Base-by-base conservation (phyloP, 1,140 invertebrate genomes). In the Muscidifurax raptorellus region DNA sequence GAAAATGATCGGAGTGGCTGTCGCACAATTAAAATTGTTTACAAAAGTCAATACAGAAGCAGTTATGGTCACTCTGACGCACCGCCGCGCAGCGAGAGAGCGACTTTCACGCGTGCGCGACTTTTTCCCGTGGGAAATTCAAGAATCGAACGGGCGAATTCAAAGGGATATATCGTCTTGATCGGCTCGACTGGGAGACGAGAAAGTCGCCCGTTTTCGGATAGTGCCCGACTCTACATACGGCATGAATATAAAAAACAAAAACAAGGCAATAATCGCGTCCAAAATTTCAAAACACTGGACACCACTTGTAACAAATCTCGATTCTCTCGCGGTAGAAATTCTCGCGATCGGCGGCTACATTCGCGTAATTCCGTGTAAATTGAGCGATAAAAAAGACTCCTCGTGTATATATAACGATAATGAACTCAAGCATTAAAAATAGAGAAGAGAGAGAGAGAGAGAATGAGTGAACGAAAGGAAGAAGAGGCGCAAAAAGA, bases 371-470 rank as follows among this genome's bases (percentile, higher is more conserved):
- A 80, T 76, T 64, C 71, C 71, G 40, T 74, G 80, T 74, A 82
- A 82, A 82, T 82, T 64, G 52, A 67, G 25, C 72, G 81, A 82
- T 75, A 82, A 82, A 82, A 82, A 25, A 32, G 47, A 64, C 12
- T 52, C 59, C 44, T 13, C 13, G 44, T 15, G 36, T 9, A 13
- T 47, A 47, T 47, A 47, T 13, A 52, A 52, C 75, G 30, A 67
- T 82, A 78, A 71, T 59, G 59, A 78, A 78, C 59, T 27, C 67
- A 52, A 69, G 59, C 10, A 74, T 66, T 4, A 82, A 40, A 76
- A 76, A 76, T n/a, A 22, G 72, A 32, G 22, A 15, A 13, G 69
- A 13, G 44, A 36, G 32, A 36, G 15, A 40, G 66, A 66, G 72
- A 76, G 71, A 82, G 52, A 76, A 18, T n/a, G 25, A 25, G 52